Conservation (phyloP, 2,888 invertebrate genomes). For the Adineta ricciae region DNA sequence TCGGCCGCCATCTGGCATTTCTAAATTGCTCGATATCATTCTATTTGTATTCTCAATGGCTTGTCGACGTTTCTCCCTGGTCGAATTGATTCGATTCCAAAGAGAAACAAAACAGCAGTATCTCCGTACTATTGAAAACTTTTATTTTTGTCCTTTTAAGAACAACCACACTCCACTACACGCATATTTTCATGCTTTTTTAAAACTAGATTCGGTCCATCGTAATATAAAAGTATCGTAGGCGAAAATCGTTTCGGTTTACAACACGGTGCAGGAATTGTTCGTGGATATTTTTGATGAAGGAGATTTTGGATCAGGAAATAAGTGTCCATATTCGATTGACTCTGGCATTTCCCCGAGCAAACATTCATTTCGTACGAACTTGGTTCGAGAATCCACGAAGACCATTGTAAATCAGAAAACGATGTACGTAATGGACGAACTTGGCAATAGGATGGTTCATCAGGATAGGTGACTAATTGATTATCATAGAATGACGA, state of each 20-base stretch:
- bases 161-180: not conserved
- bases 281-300: not conserved
- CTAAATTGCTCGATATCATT: not conserved
- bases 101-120: not conserved
- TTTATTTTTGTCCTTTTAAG: not conserved
- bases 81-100: not conserved
- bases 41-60: not conserved
- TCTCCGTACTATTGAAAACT: not conserved
- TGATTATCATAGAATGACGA: not conserved
- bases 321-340: not conserved
- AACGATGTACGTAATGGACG: not conserved
- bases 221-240: not conserved
- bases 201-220: not conserved
- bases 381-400: not conserved
- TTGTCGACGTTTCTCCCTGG: not conserved
- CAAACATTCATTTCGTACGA: conserved; percentile 11
- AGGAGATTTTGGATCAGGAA: conserved; percentile 9
- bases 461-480: not conserved
- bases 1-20: no score
- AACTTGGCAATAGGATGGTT: not conserved
- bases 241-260: not conserved
- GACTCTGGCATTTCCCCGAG: not conserved
- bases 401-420: not conserved
- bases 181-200: conserved; percentile 14
- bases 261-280: not conserved